Evolutionary conservation across 1,140 invertebrate genomes (phyloP), one percentile per base, ranked within the genome.

Genomic region (Drosophila ficusphila): DNA sequence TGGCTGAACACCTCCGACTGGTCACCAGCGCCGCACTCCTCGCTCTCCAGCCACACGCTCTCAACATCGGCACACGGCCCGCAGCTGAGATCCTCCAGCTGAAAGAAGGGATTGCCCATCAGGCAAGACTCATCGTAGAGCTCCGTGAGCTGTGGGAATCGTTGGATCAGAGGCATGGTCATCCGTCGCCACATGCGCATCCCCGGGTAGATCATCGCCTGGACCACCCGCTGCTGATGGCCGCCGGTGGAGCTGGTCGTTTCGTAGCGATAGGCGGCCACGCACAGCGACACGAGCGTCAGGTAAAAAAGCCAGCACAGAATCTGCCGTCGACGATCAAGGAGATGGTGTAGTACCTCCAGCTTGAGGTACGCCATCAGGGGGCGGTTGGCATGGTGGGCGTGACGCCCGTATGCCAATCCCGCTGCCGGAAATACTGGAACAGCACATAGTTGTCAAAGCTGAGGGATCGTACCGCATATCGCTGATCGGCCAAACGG

Each of bases 111-210:
- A 92, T 96, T 96, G 72, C 94, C 92, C 47, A 96, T 88, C 23
- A 96, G 86, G 78, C 95, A 96, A 73, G 93, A 94, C 91, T 96
- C 95, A 90, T 96, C 95, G 76, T 96, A 95, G 33, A 94, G 93
- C 81, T 94, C 91, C 42, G 92, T 93, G 1, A 91, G 76, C 2
- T 89, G 90, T 11, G 92, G 92, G 83, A 93, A 93, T 44, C 90
- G 67, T 57, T 91, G 91, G 12, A 93, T 92, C 0, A 93, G 67
- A 27, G 93, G 93, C 73, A 93, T 90, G 23, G 92, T 92, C 68
- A 93, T 81, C 23, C 89, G 90, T 1, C 93, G 82, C 76, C 93
- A 88, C 41, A 93, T 79, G 23, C 92, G 92, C 85, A 93, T 92
- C 3, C 92, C 91, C n/a, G 93, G 93, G 88, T 93, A 93, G 16